Percentiles rank a stretch among this genome's conserved stretches.
phyloP scores from a whole-genome alignment of 2,888 invertebrate species.

The Cataglyphis altisquamis region DNA sequence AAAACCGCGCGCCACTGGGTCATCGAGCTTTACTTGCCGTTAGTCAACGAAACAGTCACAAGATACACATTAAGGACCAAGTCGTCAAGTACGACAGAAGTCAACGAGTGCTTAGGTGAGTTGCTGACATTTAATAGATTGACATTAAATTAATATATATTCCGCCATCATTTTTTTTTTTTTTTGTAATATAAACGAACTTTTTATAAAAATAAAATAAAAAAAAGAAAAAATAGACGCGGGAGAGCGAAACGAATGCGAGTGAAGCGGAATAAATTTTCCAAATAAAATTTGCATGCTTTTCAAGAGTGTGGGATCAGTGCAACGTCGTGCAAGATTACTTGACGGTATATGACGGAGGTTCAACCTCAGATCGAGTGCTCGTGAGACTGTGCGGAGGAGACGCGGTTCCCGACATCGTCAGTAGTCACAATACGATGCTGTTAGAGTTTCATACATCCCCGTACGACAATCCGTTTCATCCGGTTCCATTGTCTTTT shows the following conservation, averaged over 20 bases:
- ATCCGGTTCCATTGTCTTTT: slow-evolving; percentile 92
- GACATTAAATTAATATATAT: not conserved
- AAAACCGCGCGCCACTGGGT: slow-evolving; percentile 89
- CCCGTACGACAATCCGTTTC: slow-evolving; percentile 93
- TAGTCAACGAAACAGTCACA: slow-evolving; percentile 92
- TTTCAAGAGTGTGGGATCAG: slow-evolving; percentile 92
- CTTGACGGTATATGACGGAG: slow-evolving; percentile 93
- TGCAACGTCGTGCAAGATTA: slow-evolving; percentile 94
- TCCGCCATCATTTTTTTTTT: not conserved
- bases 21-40: slow-evolving; percentile 92
- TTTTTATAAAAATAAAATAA: not conserved
- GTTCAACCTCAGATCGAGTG: slow-evolving; percentile 90
- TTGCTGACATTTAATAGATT: not conserved
- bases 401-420: slow-evolving; percentile 93
- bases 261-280: slow-evolving; percentile 1
- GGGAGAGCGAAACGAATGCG: not conserved
- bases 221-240: not conserved
- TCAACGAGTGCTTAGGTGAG: slow-evolving; percentile 91
- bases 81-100: slow-evolving; percentile 92
- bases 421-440: slow-evolving; percentile 92
- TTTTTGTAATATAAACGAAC: not conserved
- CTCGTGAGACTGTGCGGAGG: slow-evolving; percentile 93
- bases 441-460: slow-evolving; percentile 93
- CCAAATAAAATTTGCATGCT: slow-evolving; percentile 33
- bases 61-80: slow-evolving; percentile 93